Percentiles rank a stretch among this genome's conserved stretches.
Evolutionary conservation across 2,888 invertebrate genomes (phyloP).

Genomic region (Pterostichus niger): DNA sequence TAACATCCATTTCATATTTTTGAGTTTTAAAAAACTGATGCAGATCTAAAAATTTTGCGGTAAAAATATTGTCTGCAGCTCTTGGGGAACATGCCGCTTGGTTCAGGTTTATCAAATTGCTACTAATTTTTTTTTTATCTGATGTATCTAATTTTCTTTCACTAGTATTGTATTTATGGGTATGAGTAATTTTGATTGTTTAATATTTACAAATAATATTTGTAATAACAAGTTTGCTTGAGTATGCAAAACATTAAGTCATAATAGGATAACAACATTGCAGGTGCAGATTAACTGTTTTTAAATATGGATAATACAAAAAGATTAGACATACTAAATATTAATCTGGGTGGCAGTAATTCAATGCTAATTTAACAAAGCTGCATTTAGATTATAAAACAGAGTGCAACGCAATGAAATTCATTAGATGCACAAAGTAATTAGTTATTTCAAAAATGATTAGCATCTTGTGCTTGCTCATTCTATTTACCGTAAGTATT

Average conservation of each 20-base stretch:
- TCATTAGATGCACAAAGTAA: not conserved
- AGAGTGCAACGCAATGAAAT: not conserved
- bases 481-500: slow-evolving; percentile 22
- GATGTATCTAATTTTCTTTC: no score
- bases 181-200: slow-evolving; percentile 15
- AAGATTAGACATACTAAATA: slow-evolving; percentile 8
- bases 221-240: not conserved
- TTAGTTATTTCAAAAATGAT: not conserved
- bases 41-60: no score
- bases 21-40: no score
- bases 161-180: slow-evolving; percentile 5
- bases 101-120: no score
- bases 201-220: slow-evolving; percentile 21
- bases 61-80: no score
- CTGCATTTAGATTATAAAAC: slow-evolving; percentile 5
- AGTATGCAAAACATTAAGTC: slow-evolving; percentile 14
- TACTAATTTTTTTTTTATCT: no score
- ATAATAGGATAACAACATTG: slow-evolving; percentile 31
- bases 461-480: not conserved
- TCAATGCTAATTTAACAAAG: slow-evolving; percentile 15
- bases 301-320: slow-evolving; percentile 15
- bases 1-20: no score
- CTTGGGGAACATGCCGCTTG: no score
- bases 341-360: not conserved
- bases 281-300: slow-evolving; percentile 16